These are phyloP conservation scores for Drosophila flavopinicola DNA, from an alignment of 2,888 invertebrate species.

Conservation along the genomic window DNA sequence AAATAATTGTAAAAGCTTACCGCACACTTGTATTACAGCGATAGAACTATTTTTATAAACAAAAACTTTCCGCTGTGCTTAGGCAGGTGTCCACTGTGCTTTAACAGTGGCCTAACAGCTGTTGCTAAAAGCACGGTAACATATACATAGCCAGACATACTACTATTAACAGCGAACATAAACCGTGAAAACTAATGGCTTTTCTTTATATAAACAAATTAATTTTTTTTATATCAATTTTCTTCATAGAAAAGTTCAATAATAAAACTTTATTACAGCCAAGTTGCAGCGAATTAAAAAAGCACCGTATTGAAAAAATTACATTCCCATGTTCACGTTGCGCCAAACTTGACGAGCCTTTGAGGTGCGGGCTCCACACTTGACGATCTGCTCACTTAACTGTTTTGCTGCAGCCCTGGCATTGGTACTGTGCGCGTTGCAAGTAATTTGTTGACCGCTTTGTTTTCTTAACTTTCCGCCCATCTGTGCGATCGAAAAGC, in stretches of 20 bases:
- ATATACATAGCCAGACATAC: background rate
- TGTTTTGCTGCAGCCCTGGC: constrained; percentile 36
- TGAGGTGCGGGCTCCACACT: constrained; percentile 11
- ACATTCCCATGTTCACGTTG: constrained; percentile 17
- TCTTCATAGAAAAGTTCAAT: no score
- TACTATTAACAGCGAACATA: background rate
- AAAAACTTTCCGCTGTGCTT: constrained; percentile 21
- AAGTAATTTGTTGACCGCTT: constrained; percentile 46
- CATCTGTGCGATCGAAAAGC: constrained; percentile 23
- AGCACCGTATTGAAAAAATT: constrained; percentile 13
- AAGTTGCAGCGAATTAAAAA: background rate
- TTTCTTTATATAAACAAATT: background rate
- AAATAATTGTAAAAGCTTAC: background rate
- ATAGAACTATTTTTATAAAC: constrained; percentile 10
- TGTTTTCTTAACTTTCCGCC: constrained; percentile 31
- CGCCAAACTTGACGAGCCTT: constrained; percentile 13
- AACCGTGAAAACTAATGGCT: no score
- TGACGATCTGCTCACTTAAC: constrained; percentile 9
- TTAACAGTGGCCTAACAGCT: constrained; percentile 33
- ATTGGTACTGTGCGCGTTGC: constrained; percentile 54
- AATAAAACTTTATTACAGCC: background rate
- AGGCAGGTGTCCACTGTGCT: background rate
- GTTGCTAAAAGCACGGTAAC: background rate
- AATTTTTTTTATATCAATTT: no score
- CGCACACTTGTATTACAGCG: background rate